These are phyloP conservation scores for Mimachlamys varia DNA, from an alignment of 2,888 invertebrate genomes.

Conservation along the genomic window DNA sequence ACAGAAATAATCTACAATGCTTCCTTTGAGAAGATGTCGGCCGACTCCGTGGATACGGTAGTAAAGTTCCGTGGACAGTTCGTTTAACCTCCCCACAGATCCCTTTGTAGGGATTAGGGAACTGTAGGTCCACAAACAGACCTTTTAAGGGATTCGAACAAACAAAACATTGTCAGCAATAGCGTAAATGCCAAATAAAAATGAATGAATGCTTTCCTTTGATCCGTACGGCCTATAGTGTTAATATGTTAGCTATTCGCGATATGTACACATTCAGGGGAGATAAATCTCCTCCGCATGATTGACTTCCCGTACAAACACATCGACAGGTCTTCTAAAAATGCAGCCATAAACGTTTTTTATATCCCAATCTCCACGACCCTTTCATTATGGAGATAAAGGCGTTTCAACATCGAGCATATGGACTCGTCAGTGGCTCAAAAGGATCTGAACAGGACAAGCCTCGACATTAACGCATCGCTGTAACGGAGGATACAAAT, in stretches of 20 bases:
- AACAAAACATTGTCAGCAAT: neutral
- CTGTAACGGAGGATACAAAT: neutral
- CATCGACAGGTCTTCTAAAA: neutral
- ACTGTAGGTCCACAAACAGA: neutral
- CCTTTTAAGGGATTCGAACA: neutral
- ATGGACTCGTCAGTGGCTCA: neutral
- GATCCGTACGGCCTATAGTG: neutral
- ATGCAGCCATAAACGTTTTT: slow-evolving; percentile 9
- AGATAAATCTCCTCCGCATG: neutral
- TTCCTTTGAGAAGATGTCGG: neutral
- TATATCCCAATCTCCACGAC: slow-evolving; percentile 17
- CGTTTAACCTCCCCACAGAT: neutral
- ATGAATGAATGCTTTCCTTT: neutral
- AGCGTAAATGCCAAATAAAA: neutral
- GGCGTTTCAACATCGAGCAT: neutral
- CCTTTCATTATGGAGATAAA: slow-evolving; percentile 4
- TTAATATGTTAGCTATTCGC: neutral
- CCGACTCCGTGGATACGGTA: neutral
- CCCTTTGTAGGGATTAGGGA: slow-evolving; percentile 4
- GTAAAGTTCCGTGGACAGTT: neutral
- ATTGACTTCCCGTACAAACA: neutral
- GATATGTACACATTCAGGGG: neutral
- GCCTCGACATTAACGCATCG: slow-evolving; percentile 1
- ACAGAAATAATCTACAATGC: neutral
- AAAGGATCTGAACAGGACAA: neutral